Evolutionary conservation across 2,888 invertebrate genomes (phyloP).

Genomic region (Elegia similella): DNA sequence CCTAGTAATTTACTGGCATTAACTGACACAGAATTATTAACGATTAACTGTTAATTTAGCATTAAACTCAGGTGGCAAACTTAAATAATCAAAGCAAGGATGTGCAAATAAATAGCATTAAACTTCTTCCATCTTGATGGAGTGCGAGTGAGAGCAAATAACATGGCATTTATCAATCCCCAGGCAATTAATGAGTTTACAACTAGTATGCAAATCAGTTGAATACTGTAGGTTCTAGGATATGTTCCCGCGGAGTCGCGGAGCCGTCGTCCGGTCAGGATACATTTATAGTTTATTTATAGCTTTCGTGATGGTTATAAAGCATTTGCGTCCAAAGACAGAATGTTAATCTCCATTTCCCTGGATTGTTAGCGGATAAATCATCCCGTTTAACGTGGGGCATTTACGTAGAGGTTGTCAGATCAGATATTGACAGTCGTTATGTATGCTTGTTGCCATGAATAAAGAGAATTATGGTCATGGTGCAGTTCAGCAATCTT

Average conservation of each 20-base stretch:
- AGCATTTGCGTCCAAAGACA: conserved; percentile 32
- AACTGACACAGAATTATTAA: neutral
- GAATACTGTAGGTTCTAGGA: conserved; percentile 31
- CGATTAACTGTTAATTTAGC: neutral
- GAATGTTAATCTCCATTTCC: conserved; percentile 41
- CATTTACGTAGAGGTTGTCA: conserved; percentile 25
- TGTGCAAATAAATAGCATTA: conserved; percentile 9
- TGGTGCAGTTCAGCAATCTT: conserved; percentile 33
- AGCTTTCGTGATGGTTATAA: conserved; percentile 42
- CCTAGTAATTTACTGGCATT: neutral
- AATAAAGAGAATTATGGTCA: conserved; percentile 2
- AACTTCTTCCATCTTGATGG: conserved; percentile 1
- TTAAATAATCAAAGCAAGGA: neutral
- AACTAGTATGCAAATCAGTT: conserved; percentile 43
- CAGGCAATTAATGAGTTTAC: conserved; percentile 37
- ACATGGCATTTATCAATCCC: conserved; percentile 35
- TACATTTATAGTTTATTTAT: conserved; percentile 52
- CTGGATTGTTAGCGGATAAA: conserved; percentile 32
- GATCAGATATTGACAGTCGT: conserved; percentile 32
- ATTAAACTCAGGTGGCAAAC: neutral
- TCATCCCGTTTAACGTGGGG: conserved; percentile 25
- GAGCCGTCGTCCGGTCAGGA: conserved; percentile 35
- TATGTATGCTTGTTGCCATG: conserved; percentile 9
- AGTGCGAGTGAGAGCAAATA: conserved; percentile 25
- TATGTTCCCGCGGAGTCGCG: conserved; percentile 26